Evolutionary conservation across 2,797 vertebrate species (phyloP).

Genomic region (Sciurus carolinensis): DNA sequence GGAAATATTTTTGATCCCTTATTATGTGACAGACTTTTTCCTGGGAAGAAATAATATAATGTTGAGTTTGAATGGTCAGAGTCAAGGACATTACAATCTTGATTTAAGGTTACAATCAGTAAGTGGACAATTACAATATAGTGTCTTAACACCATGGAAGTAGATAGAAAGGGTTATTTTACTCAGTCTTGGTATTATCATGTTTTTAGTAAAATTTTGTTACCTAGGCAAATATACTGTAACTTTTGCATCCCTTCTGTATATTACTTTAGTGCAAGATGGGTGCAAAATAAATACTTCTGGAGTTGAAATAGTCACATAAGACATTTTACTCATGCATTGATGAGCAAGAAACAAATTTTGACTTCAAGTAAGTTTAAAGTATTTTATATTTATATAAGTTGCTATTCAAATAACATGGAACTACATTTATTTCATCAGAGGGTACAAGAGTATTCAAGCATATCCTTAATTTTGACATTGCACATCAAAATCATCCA

Average conservation of each 20-base stretch:
- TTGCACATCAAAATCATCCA: background rate
- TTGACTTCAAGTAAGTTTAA: constrained; percentile 23
- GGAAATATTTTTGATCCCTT: background rate
- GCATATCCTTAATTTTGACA: background rate
- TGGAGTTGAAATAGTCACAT: background rate
- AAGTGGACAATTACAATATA: background rate
- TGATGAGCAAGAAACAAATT: background rate
- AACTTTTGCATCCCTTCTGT: background rate
- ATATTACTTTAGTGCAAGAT: background rate
- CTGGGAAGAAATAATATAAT: background rate
- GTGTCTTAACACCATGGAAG: background rate
- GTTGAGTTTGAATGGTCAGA: background rate
- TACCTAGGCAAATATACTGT: background rate
- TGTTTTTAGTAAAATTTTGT: background rate
- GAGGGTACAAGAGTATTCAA: background rate
- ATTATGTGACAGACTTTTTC: background rate
- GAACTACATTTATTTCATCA: background rate
- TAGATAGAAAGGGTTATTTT: background rate
- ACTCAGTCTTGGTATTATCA: background rate
- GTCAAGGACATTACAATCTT: background rate
- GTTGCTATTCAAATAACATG: background rate
- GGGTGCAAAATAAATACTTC: constrained; percentile 49
- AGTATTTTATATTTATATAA: background rate
- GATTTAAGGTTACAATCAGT: background rate
- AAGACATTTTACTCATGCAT: background rate